Conservation (phyloP, 2,888 invertebrate genomes). For the Chalcis sispes region DNA sequence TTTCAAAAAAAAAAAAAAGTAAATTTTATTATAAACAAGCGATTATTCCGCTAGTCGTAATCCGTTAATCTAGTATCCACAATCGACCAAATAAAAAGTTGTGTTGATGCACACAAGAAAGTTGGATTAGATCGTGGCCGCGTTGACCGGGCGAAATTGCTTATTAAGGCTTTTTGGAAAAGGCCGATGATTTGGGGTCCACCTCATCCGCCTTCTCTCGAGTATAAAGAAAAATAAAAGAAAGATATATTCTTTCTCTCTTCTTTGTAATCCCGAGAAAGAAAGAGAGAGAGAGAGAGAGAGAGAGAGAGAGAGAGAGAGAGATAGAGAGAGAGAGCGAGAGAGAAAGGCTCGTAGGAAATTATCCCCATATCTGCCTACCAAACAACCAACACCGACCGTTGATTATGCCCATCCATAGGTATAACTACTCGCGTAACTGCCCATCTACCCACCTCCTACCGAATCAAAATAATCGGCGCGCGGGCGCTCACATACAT, state of each 20-base stretch:
- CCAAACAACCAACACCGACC: constrained; percentile 67
- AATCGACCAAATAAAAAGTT: too few relatives aligned
- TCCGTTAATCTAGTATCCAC: too few relatives aligned
- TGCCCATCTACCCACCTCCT: constrained; percentile 66
- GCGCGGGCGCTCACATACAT: too few relatives aligned
- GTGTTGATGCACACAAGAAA: too few relatives aligned
- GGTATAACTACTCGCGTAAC: constrained; percentile 64
- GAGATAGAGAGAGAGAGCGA: background rate
- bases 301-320: constrained; percentile 9
- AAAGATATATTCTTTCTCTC: background rate
- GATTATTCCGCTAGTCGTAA: too few relatives aligned
- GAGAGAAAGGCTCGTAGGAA: constrained; percentile 65
- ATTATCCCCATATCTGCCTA: constrained; percentile 73
- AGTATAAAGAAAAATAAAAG: background rate
- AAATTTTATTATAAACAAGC: too few relatives aligned
- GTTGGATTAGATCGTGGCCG: too few relatives aligned
- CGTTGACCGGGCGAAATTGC: constrained; percentile 61
- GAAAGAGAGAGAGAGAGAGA: background rate
- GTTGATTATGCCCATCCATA: constrained; percentile 71
- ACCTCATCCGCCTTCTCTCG: background rate
- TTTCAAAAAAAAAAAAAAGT: too few relatives aligned
- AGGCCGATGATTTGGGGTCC: constrained; percentile 70
- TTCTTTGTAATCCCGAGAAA: background rate
- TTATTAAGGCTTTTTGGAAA: constrained; percentile 74
- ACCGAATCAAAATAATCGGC: constrained; percentile 69